These are phyloP conservation scores for Brachyalestes nurse DNA, from an alignment of 2,797 vertebrate species.

Conservation along the genomic window DNA sequence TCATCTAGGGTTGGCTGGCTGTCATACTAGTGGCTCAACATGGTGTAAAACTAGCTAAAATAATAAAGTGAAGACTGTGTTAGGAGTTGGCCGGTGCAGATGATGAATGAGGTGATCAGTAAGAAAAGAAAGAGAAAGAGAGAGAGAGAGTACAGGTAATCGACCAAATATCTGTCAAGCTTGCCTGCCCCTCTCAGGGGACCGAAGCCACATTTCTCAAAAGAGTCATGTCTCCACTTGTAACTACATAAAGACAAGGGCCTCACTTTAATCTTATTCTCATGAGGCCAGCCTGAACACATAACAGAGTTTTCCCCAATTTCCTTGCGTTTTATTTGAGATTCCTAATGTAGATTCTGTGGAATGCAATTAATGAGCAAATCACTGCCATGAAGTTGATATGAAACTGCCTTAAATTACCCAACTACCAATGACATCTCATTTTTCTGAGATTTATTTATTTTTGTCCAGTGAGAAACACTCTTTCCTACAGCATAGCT, in stretches of 20 bases:
- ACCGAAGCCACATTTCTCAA: conserved; percentile 20
- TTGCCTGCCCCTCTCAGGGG: conserved; percentile 20
- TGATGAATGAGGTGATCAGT: conserved; percentile 55
- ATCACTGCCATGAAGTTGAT: not conserved
- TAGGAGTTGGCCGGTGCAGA: conserved; percentile 38
- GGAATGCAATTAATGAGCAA: not conserved
- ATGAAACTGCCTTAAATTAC: not conserved
- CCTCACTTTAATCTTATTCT: conserved; percentile 7
- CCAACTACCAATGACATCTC: not conserved
- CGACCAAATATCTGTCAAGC: conserved; percentile 41
- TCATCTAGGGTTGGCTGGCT: conserved; percentile 56
- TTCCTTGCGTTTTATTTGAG: too few relatives aligned
- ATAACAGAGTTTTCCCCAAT: not conserved
- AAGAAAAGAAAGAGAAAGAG: conserved; percentile 37
- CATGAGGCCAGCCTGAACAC: not conserved
- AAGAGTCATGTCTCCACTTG: not conserved
- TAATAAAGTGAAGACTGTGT: conserved; percentile 63
- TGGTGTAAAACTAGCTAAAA: conserved; percentile 57
- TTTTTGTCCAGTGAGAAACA: not conserved
- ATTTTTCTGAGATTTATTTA: not conserved
- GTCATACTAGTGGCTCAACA: conserved; percentile 53
- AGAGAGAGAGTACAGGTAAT: conserved; percentile 33
- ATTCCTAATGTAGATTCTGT: not conserved
- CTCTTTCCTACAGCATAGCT: not conserved
- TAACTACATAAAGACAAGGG: not conserved